These are phyloP conservation scores for Metaphire vulgaris DNA, from an alignment of 1,140 invertebrate genomes.

Conservation along the genomic window DNA sequence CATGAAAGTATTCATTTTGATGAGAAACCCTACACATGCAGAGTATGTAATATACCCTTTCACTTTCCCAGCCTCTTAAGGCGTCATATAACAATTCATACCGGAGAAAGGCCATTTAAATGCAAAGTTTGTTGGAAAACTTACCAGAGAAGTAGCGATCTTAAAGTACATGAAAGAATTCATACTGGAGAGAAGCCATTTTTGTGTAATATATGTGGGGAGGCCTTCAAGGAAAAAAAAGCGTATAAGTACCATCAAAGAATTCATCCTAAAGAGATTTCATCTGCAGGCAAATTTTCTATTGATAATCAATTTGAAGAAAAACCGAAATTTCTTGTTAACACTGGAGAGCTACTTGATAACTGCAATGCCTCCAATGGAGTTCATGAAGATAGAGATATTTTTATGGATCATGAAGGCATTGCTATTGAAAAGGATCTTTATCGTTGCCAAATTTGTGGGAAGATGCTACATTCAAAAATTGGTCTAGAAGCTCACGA, in stretches of 20 bases:
- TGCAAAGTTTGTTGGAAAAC: not conserved
- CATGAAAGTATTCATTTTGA: too few species aligned
- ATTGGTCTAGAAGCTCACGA: not conserved
- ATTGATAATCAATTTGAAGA: too few species aligned
- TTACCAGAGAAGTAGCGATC: not conserved
- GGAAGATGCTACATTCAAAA: not conserved
- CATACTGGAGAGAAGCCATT: conserved; percentile 16
- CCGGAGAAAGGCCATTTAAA: not conserved
- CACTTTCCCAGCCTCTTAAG: not conserved
- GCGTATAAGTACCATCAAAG: not conserved
- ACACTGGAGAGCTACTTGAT: too few species aligned
- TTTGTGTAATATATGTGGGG: not conserved
- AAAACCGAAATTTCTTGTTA: too few species aligned
- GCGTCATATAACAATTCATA: conserved; percentile 5
- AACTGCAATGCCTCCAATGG: too few species aligned
- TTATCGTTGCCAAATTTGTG: not conserved
- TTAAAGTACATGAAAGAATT: not conserved
- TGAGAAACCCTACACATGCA: too few species aligned
- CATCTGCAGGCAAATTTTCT: too few species aligned
- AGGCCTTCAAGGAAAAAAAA: not conserved
- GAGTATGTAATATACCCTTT: conserved; percentile 1
- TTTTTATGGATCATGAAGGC: not conserved
- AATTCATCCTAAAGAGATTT: not conserved
- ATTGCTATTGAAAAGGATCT: not conserved
- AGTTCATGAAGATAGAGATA: not conserved